Conservation (phyloP, 2,888 invertebrate genomes). For the Platycheirus rosarum region DNA sequence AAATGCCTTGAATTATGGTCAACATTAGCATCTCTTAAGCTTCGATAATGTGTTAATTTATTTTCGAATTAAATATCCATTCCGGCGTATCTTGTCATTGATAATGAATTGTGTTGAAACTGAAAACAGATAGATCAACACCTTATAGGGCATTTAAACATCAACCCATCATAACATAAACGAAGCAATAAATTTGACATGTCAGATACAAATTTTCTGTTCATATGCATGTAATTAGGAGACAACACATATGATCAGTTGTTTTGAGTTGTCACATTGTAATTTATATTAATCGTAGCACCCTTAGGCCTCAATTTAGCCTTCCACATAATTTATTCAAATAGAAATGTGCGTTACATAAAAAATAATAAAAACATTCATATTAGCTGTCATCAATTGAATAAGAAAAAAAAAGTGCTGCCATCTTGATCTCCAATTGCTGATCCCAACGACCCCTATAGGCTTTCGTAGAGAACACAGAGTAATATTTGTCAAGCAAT, state of each 20-base stretch:
- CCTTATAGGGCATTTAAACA: not conserved
- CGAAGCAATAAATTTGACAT: conserved; percentile 4
- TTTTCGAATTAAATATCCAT: conserved; percentile 30
- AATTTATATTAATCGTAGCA: conserved; percentile 7
- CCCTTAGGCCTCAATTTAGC: no score
- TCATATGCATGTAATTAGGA: conserved; percentile 17
- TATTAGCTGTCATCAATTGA: conserved; percentile 10
- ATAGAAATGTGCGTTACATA: conserved; percentile 40
- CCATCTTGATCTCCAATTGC: conserved; percentile 15
- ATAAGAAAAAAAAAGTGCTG: conserved; percentile 13
- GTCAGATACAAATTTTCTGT: no score
- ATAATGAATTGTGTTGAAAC: conserved; percentile 12
- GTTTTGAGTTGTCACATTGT: conserved; percentile 5
- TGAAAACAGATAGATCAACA: conserved; percentile 23
- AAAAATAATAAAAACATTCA: conserved; percentile 32
- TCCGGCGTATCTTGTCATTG: conserved; percentile 11
- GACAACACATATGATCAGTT: conserved; percentile 7
- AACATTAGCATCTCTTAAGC: conserved; percentile 45
- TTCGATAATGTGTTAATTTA: conserved; percentile 51
- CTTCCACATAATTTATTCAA: conserved; percentile 37
- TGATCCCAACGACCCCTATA: conserved; percentile 22
- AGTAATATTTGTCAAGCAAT: conserved; percentile 60
- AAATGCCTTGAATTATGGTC: conserved; percentile 17
- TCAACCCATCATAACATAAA: not conserved
- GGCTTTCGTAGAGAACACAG: conserved; percentile 6